Base-by-base conservation (phyloP, 2,797 vertebrate genomes). In the Sebastiscus tertius region DNA sequence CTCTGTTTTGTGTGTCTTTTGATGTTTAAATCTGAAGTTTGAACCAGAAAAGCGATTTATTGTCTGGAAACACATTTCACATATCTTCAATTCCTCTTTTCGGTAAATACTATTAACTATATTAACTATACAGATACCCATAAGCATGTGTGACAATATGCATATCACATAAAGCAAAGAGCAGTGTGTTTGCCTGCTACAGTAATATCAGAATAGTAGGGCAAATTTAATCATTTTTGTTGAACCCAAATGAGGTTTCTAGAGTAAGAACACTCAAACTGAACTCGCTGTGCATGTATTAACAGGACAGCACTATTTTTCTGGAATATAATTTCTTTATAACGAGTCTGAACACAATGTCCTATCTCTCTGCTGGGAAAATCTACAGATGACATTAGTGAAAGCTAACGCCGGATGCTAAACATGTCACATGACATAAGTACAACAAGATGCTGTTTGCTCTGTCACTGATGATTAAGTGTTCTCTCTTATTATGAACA, bases 341-440 rank as follows among this genome's bases (percentile, higher is more conserved):
- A 67, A 33, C 24, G 49, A 22, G 33, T 36, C 29, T n/a, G 26
- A 59, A 22, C 18, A 13, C 29, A 1, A 55, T 56, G 12, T 49
- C 0, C 1, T 6, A 42, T 27, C 34, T n/a, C 24, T 24, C 68
- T 29, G 27, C 70, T 62, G 61, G 71, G 68, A 69, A 68, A 63
- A 75, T 63, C 69, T 67, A 65, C 64, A 14, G 56, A 78, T 42
- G 8, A 33, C 9, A 20, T 11, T 0, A 31, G 55, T 26, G 54
- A 1, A 16, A 42, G 62, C 27, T 42, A 36, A 65, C 4, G 4
- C 0, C 14, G 36, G 22, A 27, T 11, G 63, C 16, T 65, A 55
- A 71, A 76, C 33, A 56, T 34, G 52, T 55, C 11, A 61, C 29
- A 61, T 61, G 29, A 64, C 42, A 65, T 29, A 61, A 71, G 39